Conservation (phyloP, 2,113 vertebrate species). For the Motacilla alba region DNA sequence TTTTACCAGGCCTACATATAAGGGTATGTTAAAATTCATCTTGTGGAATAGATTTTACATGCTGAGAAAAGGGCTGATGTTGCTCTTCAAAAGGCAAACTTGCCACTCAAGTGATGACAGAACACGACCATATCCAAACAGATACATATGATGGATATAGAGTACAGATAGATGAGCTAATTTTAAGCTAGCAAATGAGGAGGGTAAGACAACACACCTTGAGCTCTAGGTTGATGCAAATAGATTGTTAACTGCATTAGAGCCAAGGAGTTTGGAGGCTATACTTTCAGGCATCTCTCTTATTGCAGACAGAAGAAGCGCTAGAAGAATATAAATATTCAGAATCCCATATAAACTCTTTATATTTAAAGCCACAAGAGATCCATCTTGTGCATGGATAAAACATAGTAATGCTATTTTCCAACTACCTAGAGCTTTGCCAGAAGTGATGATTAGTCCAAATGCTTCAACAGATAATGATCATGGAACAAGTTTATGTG, state of each 20-base stretch:
- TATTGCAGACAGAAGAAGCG: neutral
- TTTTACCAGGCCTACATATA: neutral
- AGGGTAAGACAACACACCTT: neutral
- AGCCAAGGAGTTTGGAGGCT: neutral
- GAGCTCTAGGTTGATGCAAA: neutral
- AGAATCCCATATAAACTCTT: neutral
- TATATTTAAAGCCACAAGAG: neutral
- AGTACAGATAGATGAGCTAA: neutral
- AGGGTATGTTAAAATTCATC: neutral
- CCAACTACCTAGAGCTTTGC: neutral
- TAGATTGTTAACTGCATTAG: neutral
- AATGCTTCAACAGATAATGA: neutral
- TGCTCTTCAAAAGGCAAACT: neutral
- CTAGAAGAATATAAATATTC: neutral
- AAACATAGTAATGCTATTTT: neutral
- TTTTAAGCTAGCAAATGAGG: neutral
- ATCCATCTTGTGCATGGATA: neutral
- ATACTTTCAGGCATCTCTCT: neutral
- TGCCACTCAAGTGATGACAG: neutral
- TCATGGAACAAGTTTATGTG: neutral
- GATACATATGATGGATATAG: neutral
- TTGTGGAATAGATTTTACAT: neutral
- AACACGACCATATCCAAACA: neutral
- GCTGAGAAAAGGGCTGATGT: neutral
- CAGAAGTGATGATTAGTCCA: slow-evolving; percentile 13